Percentiles rank a stretch among this genome's conserved stretches.
Evolutionary conservation across 2,888 invertebrate genomes (phyloP).

Genomic region (Drosophila villosipedis): DNA sequence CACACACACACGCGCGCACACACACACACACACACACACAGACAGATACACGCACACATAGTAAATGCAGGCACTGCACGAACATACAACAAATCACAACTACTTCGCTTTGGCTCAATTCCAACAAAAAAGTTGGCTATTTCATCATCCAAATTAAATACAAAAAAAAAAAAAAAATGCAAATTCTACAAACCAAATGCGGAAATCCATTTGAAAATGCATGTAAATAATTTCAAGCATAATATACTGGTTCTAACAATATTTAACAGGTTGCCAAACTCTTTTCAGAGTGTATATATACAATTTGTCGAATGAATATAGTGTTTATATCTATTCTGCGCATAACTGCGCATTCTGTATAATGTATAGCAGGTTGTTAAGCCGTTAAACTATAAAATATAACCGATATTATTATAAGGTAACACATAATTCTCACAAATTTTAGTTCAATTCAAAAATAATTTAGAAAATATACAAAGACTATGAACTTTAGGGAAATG

Average conservation of each 20-base stretch:
- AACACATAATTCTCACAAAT: no score
- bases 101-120: slow-evolving; percentile 6
- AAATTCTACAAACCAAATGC: neutral
- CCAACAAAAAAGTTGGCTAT: neutral
- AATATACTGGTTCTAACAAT: neutral
- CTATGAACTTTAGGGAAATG: neutral
- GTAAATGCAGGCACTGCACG: slow-evolving; percentile 18
- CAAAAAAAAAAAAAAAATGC: no score
- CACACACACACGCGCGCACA: slow-evolving; percentile 26
- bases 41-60: slow-evolving; percentile 5
- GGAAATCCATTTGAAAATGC: neutral
- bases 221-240: neutral
- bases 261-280: neutral
- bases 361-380: no score
- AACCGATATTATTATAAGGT: no score
- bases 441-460: no score
- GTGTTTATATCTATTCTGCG: no score
- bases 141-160: neutral
- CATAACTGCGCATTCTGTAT: no score
- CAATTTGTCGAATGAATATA: neutral
- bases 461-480: neutral
- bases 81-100: slow-evolving; percentile 39
- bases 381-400: no score
- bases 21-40: slow-evolving; percentile 41
- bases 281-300: neutral